Percentiles rank a stretch among this genome's conserved stretches.
Conservation (phyloP, 2,113 vertebrate genomes). For the Nesoenas mayeri region DNA sequence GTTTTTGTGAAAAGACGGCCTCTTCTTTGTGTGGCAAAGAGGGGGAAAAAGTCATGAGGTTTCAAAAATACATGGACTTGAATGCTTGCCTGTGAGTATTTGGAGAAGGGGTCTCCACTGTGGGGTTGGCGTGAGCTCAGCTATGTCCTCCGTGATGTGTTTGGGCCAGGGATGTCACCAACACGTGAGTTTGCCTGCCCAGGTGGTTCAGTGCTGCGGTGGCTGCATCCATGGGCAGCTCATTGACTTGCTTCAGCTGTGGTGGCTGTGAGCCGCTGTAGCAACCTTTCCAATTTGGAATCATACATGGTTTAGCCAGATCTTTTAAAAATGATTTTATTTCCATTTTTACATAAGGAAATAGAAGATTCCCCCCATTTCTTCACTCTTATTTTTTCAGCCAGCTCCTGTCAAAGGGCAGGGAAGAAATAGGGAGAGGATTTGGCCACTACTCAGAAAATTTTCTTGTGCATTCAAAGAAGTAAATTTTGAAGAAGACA, state of each 20-base stretch:
- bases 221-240: not conserved
- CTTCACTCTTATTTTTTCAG: not conserved
- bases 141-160: fast-evolving
- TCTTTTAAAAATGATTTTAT: not conserved
- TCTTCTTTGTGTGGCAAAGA: not conserved
- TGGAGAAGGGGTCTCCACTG: not conserved
- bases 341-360: not conserved
- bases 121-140: not conserved
- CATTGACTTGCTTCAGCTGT: not conserved
- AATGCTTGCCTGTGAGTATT: not conserved
- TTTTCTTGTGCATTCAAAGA: not conserved
- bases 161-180: not conserved
- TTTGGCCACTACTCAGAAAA: not conserved
- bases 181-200: fast-evolving
- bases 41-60: not conserved
- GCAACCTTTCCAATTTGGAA: not conserved
- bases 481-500: not conserved
- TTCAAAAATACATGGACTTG: not conserved
- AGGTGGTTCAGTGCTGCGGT: not conserved
- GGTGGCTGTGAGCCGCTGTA: not conserved
- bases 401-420: not conserved
- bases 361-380: not conserved
- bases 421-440: not conserved
- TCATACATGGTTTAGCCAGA: not conserved
- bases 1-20: not conserved